These are phyloP conservation scores for Pangasianodon hypophthalmus DNA, from an alignment of 2,113 vertebrate genomes.

Conservation along the genomic window DNA sequence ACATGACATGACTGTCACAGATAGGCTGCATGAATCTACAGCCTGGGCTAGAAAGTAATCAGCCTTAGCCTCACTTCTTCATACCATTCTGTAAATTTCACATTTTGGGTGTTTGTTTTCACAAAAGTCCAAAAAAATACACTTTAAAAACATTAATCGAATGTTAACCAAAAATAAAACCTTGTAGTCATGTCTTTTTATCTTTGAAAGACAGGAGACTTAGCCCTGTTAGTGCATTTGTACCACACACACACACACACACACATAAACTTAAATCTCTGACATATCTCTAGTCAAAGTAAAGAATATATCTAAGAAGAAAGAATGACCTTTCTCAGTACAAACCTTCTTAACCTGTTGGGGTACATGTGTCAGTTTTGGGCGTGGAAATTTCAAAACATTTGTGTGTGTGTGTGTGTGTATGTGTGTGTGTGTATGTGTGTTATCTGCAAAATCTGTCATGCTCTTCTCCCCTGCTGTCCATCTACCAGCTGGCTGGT, in stretches of 20 bases:
- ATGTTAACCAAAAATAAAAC: background rate
- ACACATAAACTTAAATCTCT: background rate
- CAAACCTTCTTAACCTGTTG: background rate
- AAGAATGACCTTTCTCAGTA: background rate
- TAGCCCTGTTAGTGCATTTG: background rate
- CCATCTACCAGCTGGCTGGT: conserved; percentile 18
- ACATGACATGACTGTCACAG: background rate
- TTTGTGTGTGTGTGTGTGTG: conserved; percentile 15
- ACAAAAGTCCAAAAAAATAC: background rate
- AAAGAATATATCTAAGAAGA: conserved; percentile 4
- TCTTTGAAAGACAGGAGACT: no score
- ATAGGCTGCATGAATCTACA: background rate
- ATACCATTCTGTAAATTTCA: background rate
- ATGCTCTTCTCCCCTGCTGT: conserved; percentile 22
- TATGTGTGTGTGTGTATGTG: background rate
- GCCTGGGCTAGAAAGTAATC: background rate
- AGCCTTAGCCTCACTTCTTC: background rate
- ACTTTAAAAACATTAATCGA: background rate
- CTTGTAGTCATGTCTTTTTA: no score
- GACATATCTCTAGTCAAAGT: conserved; percentile 2
- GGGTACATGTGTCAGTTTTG: conserved; percentile 23
- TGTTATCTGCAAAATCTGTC: conserved; percentile 43
- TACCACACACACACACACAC: background rate
- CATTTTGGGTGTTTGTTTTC: background rate
- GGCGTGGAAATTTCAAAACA: conserved; percentile 26